Evolutionary conservation across 2,888 invertebrate genomes (phyloP), one percentile per base, ranked within the genome.

Genomic region (Agrotis puta): DNA sequence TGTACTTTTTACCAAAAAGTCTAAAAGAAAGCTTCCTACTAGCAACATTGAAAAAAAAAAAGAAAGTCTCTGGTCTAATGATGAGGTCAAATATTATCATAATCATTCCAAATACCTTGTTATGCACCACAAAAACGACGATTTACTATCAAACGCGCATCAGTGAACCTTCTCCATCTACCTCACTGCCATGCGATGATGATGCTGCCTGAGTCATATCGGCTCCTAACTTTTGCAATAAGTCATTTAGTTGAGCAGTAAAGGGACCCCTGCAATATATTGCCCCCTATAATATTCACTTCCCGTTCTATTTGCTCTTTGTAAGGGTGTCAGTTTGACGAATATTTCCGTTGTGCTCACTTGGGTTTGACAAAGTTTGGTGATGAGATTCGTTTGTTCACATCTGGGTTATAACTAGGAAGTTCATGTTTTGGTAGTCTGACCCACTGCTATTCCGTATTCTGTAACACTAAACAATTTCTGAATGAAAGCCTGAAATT

Each of bases 151-250:
- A 22, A n/a, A 18, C 22, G 1, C 18, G 2, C 0, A 2, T 61
- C 14, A 33, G 22, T 67, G 57, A 43, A 43, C 47, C 77, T 79
- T 77, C 54, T 77, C 1, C n/a, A 24, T 14, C 0, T 16, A 39
- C 16, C 18, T 16, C 33, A 50, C n/a, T n/a, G 58, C 70, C 39
- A 11, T 11, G 9, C 4, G 74, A 82, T 57, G 71, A 45, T 79
- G 71, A 67, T 59, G 57, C 70, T 50, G 59, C 65, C 74, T 74
- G 85, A 84, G 48, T 83, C 85, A 83, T 71, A 80, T 82, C 75
- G 68, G 43, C 66, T 72, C 27, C 53, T 58, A 83, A 83, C 85
- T 82, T 84, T 83, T 69, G 85, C 83, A 75, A 83, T 83, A 80
- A 84, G 70, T 83, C 85, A 83, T 84, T 80, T 70, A 72, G 68